phyloP scores from a whole-genome alignment of 2,797 vertebrate species.

The Manis javanica region DNA sequence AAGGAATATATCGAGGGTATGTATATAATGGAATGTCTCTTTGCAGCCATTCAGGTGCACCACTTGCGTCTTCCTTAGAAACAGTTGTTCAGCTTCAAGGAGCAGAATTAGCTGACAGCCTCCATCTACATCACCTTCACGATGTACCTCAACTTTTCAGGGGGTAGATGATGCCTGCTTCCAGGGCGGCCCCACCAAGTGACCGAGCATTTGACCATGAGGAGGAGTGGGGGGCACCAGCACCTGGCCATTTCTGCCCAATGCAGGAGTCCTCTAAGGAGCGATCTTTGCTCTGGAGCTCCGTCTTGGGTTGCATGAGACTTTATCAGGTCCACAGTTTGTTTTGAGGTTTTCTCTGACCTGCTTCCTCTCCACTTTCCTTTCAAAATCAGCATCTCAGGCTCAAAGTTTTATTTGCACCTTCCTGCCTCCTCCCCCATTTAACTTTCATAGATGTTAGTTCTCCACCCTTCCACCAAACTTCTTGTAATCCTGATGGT shows the following conservation, averaged over 20 bases:
- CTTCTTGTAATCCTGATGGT: neutral
- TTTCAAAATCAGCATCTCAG: conserved; percentile 24
- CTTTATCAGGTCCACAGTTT: neutral
- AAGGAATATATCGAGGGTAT: neutral
- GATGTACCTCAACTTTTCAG: neutral
- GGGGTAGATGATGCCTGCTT: neutral
- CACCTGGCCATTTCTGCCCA: neutral
- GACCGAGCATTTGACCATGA: neutral
- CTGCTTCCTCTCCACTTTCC: neutral
- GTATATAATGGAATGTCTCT: neutral
- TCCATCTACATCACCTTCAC: neutral
- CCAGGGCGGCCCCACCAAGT: neutral
- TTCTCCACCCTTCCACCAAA: neutral
- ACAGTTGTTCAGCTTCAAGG: neutral
- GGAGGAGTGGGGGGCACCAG: neutral
- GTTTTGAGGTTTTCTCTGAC: neutral
- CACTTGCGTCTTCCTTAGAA: neutral
- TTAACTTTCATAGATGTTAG: neutral
- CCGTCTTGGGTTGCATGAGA: conserved; percentile 7
- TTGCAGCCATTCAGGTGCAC: neutral
- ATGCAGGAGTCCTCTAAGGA: neutral
- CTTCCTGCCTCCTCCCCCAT: neutral
- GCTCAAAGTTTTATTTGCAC: neutral
- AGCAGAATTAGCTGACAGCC: neutral
- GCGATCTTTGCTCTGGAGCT: neutral